Percentiles rank a stretch among this genome's conserved stretches.
These are phyloP conservation scores for Mus spretus DNA, from an alignment of 2,797 vertebrate species.

Conservation along the genomic window DNA sequence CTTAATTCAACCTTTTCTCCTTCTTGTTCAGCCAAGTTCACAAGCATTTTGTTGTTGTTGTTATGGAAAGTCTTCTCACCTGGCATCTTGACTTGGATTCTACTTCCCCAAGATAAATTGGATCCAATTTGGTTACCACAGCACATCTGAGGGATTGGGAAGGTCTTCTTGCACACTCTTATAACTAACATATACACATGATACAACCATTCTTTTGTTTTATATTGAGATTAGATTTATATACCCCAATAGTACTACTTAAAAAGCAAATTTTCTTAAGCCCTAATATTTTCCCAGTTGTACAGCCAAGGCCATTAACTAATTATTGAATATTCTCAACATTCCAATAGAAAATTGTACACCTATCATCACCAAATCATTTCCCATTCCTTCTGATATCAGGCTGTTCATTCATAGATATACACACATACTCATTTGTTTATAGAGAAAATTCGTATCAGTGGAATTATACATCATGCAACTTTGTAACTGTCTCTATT, in stretches of 20 bases:
- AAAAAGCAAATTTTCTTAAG: background rate
- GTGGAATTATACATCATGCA: background rate
- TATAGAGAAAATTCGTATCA: background rate
- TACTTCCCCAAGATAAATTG: background rate
- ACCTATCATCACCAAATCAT: background rate
- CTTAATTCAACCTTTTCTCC: background rate
- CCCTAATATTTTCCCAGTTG: background rate
- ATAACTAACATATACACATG: too few species aligned
- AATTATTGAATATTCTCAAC: background rate
- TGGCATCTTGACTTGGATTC: background rate
- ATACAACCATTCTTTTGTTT: background rate
- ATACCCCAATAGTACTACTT: background rate
- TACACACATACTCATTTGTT: background rate
- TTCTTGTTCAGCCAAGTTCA: background rate
- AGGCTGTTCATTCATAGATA: too few species aligned
- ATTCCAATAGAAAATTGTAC: background rate
- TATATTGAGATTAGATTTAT: background rate
- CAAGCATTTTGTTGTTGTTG: background rate
- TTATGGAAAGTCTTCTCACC: background rate
- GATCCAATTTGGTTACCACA: background rate
- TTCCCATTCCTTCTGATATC: background rate
- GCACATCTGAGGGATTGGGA: background rate
- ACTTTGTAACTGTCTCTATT: background rate
- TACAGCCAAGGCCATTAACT: background rate
- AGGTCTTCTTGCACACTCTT: background rate